Base-by-base conservation (phyloP, 2,888 invertebrate genomes). In the Cephalotes varians region DNA sequence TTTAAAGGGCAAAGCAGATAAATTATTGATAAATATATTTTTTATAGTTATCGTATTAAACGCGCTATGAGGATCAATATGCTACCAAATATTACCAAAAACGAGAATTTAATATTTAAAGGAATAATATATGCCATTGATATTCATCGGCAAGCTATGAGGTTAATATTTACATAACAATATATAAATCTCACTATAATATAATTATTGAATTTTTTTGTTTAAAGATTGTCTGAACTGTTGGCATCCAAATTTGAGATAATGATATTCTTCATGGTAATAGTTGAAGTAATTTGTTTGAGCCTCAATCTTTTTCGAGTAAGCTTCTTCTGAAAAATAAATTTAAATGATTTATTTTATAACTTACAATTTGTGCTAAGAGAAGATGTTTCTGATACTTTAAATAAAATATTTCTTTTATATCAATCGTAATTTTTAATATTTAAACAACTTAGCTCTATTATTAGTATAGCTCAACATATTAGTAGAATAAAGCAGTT, bases 11-110 rank as follows among this genome's bases (percentile, higher is more conserved):
- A 47, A 47, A 65, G 12, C 28, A 2, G 1, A 18, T 65, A 47
- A 2, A 9, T 65, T n/a, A 9, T 0, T 49, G 2, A 2, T 18
- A 47, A 28, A 18, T 15, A 37, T 40, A 18, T 28, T 44, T 15
- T 58, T 73, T 60, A 58, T 9, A 73, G 73, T 73, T 73, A 73
- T 15, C 73, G 58, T 60, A 73, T 73, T 44, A 1, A 58, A 58
- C 58, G 40, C 1, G 15, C 58, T 31, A 47, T 73, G 40, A n/a
- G 6, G 5, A 58, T 47, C 0, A 31, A 60, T 10, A 31, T 31
- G 3, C 0, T n/a, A 1, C 12, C 15, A 73, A 58, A 73, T 25
- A 40, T 18, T 21, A 37, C 2, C 12, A 73, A n/a, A 2, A 56
- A 58, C 3, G 12, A 44, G 0, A 60, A 28, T 12, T 4, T 21